phyloP scores from a whole-genome alignment of 2,797 vertebrate species.

The Brachyrhaphis roseni region DNA sequence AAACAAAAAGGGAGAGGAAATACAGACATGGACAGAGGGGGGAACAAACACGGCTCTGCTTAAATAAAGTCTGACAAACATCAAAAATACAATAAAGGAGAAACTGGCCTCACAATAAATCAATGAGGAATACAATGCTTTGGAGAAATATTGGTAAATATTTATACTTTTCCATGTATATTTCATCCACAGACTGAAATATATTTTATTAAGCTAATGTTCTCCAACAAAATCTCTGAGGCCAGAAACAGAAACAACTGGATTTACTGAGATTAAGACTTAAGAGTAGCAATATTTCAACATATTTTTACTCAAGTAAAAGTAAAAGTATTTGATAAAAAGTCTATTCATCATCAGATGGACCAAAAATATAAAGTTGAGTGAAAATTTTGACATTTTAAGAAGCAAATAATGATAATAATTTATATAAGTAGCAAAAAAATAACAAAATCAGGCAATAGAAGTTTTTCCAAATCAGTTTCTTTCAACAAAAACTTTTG shows the following conservation, averaged over 20 bases:
- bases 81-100: background rate
- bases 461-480: too few species aligned
- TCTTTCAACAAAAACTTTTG: too few species aligned
- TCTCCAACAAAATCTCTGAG: background rate
- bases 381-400: too few species aligned
- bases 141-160: background rate
- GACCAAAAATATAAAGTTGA: too few species aligned
- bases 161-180: background rate
- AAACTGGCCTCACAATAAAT: background rate
- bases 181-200: background rate
- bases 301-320: too few species aligned
- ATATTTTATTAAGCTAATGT: too few species aligned
- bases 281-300: too few species aligned
- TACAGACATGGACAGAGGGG: background rate
- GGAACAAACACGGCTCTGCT: background rate
- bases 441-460: too few species aligned
- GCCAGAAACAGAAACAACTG: background rate
- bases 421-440: too few species aligned
- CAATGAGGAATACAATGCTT: background rate
- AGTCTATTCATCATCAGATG: too few species aligned
- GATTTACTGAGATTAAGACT: background rate
- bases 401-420: too few species aligned
- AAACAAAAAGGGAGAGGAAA: background rate
- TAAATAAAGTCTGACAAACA: background rate
- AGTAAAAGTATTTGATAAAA: too few species aligned